Conservation (phyloP, 1,140 invertebrate genomes). For the Bombyx mandarina region DNA sequence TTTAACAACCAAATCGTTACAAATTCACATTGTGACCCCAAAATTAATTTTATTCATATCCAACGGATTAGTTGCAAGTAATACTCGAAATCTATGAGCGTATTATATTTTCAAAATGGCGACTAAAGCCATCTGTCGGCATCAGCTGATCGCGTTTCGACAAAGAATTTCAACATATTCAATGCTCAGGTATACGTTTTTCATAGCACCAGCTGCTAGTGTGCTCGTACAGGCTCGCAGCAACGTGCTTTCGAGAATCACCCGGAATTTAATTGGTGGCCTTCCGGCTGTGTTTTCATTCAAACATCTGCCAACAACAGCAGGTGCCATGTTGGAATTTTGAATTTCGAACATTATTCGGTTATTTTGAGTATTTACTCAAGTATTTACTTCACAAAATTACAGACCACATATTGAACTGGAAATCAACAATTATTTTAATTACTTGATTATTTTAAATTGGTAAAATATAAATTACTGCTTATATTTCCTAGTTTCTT, state of each 20-base stretch:
- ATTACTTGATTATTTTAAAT: background rate
- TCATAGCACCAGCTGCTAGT: slow-evolving; percentile 33
- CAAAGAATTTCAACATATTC: too few species aligned
- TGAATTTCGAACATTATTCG: slow-evolving; percentile 24
- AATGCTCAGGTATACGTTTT: slow-evolving; percentile 36
- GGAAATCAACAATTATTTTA: background rate
- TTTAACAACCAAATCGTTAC: too few species aligned
- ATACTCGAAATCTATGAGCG: too few species aligned
- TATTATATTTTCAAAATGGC: too few species aligned
- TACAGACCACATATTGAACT: background rate
- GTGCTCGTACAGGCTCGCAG: slow-evolving; percentile 20
- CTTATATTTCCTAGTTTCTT: too few species aligned
- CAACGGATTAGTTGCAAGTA: too few species aligned
- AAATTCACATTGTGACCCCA: too few species aligned
- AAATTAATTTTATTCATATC: too few species aligned
- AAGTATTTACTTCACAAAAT: too few species aligned
- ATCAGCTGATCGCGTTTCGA: slow-evolving; percentile 40
- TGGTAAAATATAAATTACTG: background rate
- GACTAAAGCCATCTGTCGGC: slow-evolving; percentile 13
- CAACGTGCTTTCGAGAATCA: slow-evolving; percentile 36
- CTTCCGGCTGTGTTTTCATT: slow-evolving; percentile 25
- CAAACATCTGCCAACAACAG: slow-evolving; percentile 38
- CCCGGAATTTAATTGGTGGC: slow-evolving; percentile 27
- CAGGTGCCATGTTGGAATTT: slow-evolving; percentile 47
- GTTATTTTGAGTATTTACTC: too few species aligned